phyloP scores from a whole-genome alignment of 2,888 invertebrate genomes.

The Leptarthrus brevirostris region DNA sequence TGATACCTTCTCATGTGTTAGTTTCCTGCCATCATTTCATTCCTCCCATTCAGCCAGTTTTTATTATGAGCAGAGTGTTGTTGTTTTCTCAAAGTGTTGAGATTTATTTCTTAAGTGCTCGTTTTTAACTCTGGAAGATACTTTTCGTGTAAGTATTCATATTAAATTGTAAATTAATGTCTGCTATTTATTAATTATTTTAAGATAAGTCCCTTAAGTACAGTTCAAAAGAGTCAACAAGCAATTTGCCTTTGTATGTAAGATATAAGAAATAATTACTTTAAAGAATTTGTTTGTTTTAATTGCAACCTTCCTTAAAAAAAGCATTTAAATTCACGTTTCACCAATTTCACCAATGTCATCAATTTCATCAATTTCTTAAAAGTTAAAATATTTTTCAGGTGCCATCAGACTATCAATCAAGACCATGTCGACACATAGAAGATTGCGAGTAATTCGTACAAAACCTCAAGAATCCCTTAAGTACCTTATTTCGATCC shows the following conservation, averaged over 20 bases:
- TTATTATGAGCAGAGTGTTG: not conserved
- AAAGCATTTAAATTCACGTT: too few species aligned
- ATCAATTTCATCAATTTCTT: too few species aligned
- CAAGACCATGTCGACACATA: too few species aligned
- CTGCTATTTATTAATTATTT: conserved; percentile 9
- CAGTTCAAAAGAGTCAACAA: conserved; percentile 27
- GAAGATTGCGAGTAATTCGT: too few species aligned
- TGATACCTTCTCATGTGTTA: not conserved
- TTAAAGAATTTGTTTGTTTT: too few species aligned
- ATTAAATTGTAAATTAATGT: not conserved
- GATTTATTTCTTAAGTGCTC: not conserved
- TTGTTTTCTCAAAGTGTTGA: not conserved
- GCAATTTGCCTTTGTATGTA: not conserved
- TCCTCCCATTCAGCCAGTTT: not conserved
- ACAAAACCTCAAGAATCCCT: too few species aligned
- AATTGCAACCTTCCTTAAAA: too few species aligned
- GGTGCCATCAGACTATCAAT: too few species aligned
- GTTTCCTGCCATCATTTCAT: not conserved
- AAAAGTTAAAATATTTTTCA: too few species aligned
- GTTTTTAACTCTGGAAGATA: not conserved
- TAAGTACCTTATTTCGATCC: too few species aligned
- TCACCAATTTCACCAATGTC: too few species aligned
- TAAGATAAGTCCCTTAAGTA: conserved; percentile 7
- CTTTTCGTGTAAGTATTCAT: not conserved
- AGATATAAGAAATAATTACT: not conserved